These are phyloP conservation scores for Petrocephalus sullivani DNA, from an alignment of 2,797 vertebrate genomes.

Conservation along the genomic window DNA sequence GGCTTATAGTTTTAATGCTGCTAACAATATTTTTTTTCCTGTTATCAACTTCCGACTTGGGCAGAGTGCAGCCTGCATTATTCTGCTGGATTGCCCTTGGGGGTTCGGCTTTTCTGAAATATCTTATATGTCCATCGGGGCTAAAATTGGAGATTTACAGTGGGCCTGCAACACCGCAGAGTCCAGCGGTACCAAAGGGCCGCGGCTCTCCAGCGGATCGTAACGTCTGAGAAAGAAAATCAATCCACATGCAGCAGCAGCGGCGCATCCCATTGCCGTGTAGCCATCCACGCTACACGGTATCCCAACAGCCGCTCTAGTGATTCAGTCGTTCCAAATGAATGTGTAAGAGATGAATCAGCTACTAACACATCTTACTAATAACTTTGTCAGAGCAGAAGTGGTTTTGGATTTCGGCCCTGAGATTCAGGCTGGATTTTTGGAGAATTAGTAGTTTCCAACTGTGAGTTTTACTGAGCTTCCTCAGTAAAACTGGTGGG, in stretches of 20 bases:
- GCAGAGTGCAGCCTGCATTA: not conserved
- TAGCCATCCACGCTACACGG: not conserved
- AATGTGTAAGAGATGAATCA: slow-evolving; percentile 1
- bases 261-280: not conserved
- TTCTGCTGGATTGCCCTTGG: not conserved
- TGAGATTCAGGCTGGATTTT: not conserved
- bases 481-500: no score
- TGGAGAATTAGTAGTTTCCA: not conserved
- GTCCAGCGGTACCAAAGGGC: not conserved
- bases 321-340: not conserved
- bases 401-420: not conserved
- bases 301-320: not conserved
- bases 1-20: not conserved
- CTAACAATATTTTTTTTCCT: not conserved
- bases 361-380: not conserved
- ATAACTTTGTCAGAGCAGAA: not conserved
- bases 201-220: not conserved
- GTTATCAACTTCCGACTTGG: not conserved
- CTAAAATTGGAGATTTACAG: not conserved
- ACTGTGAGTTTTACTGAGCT: not conserved
- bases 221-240: no score
- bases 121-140: not conserved
- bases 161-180: not conserved
- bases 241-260: not conserved
- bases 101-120: not conserved